phyloP scores from a whole-genome alignment of 2,797 vertebrate genomes.

The Sebastes elongatus region DNA sequence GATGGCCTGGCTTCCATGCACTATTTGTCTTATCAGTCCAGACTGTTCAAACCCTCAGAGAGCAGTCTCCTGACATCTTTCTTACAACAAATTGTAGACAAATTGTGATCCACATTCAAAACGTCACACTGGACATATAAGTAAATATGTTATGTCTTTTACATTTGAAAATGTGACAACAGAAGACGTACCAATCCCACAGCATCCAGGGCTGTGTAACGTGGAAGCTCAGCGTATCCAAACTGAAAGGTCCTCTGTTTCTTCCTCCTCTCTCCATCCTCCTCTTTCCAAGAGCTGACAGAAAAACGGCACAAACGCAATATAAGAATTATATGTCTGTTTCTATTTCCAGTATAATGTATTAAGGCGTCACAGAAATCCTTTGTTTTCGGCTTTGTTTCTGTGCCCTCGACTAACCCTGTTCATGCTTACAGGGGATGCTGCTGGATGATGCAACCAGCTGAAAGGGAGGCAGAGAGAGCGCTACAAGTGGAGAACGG shows the following conservation, averaged over 20 bases:
- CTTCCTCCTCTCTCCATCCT: slow-evolving; percentile 74
- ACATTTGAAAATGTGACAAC: neutral
- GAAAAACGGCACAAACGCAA: neutral
- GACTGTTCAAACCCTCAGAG: neutral
- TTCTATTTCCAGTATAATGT: neutral
- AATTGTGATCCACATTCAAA: neutral
- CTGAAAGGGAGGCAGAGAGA: slow-evolving; percentile 36
- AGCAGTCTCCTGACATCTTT: neutral
- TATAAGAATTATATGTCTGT: neutral
- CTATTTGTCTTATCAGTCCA: neutral
- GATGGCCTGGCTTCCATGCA: neutral
- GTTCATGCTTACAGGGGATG: slow-evolving; percentile 2
- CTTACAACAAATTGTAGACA: neutral
- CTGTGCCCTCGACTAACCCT: neutral
- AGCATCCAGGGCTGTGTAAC: slow-evolving; percentile 85
- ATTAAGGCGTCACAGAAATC: neutral
- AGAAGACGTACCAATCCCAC: slow-evolving; percentile 85
- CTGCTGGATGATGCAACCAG: slow-evolving; percentile 58
- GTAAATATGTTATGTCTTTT: neutral
- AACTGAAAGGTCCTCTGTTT: slow-evolving; percentile 82
- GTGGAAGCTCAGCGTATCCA: slow-evolving; percentile 72
- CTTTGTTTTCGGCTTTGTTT: neutral
- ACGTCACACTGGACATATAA: neutral
- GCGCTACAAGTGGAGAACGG: neutral
- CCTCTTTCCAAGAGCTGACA: slow-evolving; percentile 73